These are phyloP conservation scores for Coptotermes formosanus DNA, from an alignment of 1,140 invertebrate genomes.

Conservation along the genomic window DNA sequence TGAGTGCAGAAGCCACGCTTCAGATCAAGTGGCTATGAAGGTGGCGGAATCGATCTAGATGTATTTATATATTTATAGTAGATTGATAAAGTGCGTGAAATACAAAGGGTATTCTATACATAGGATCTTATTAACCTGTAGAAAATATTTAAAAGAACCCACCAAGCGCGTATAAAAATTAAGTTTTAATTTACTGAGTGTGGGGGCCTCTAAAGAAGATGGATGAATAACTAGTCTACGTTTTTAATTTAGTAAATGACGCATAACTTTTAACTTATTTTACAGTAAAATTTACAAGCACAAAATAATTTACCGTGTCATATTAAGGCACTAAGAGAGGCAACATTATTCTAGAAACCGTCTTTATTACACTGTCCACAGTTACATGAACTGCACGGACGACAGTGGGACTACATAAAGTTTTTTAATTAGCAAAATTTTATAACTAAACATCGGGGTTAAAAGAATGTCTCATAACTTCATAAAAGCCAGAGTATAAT, in stretches of 20 bases:
- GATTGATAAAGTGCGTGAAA: too few species aligned
- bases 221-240: too few species aligned
- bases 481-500: background rate
- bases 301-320: background rate
- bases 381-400: background rate
- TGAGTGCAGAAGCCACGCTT: too few species aligned
- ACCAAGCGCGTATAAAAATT: too few species aligned
- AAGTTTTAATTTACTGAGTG: too few species aligned
- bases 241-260: background rate
- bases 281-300: background rate
- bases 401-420: background rate
- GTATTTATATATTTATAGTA: too few species aligned
- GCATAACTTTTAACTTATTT: background rate
- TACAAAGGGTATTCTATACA: too few species aligned
- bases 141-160: too few species aligned
- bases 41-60: too few species aligned
- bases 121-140: too few species aligned
- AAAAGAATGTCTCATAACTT: background rate
- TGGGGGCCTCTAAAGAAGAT: too few species aligned
- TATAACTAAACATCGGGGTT: background rate
- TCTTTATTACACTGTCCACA: background rate
- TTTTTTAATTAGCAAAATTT: background rate
- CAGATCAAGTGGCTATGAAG: too few species aligned
- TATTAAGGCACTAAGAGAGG: background rate
- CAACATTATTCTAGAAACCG: background rate